Conservation (phyloP, 1,140 invertebrate species). For the Pogonomyrmex californicus region DNA sequence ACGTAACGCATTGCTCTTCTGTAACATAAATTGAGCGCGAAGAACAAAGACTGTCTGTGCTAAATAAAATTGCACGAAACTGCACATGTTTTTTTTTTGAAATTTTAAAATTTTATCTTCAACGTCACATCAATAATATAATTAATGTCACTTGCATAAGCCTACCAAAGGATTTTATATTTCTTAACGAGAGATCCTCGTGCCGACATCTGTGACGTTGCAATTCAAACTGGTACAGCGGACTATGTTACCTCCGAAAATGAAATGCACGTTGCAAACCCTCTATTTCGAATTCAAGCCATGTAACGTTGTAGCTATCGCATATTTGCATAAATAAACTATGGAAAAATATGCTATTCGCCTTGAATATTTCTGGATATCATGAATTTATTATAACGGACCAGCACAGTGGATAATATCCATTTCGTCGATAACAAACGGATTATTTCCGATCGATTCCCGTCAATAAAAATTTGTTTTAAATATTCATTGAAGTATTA, state of each 20-base stretch:
- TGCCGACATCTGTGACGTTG: slow-evolving; percentile 28
- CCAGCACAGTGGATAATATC: not conserved
- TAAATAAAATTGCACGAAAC: not conserved
- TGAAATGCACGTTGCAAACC: not conserved
- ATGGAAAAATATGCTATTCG: slow-evolving; percentile 10
- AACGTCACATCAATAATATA: not conserved
- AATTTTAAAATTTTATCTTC: not conserved
- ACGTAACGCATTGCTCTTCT: not conserved
- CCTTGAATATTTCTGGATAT: not conserved
- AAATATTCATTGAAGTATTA: not conserved
- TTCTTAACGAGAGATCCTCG: not conserved
- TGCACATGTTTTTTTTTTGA: not conserved
- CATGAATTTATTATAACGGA: slow-evolving; percentile 13
- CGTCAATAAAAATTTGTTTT: not conserved
- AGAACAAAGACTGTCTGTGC: not conserved
- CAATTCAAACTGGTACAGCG: not conserved
- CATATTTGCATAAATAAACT: slow-evolving; percentile 14
- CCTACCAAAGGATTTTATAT: not conserved
- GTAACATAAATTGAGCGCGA: not conserved
- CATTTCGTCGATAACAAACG: not conserved
- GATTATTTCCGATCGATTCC: not conserved
- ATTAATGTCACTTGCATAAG: not conserved
- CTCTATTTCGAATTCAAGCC: not conserved
- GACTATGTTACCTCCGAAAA: slow-evolving; percentile 3
- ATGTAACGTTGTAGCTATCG: not conserved